Base-by-base conservation (phyloP, 1,140 invertebrate genomes). In the Antheraea mylitta region DNA sequence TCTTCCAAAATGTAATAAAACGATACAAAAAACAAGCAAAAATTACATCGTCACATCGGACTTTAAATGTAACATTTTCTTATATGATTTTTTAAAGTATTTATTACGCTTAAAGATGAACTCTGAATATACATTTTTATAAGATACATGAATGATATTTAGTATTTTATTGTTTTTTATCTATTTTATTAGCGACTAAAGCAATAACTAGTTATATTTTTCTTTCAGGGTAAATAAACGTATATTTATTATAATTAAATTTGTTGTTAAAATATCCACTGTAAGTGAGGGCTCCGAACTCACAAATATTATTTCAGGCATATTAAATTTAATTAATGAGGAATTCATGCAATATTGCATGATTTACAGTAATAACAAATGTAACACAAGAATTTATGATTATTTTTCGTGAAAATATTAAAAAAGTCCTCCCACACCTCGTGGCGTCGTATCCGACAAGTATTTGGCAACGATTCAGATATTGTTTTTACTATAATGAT, bases 1-100 rank as follows among this genome's bases (percentile, higher is more conserved):
- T 85, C 81, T 86, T 90, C 85, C 81, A 77, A 66, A 81, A 81
- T 72, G 85, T 82, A 88, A 91, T 91, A 91, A 91, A 91, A 90
- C 74, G 66, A 76, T 75, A 88, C 72, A 90, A 91, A 53, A 91
- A 90, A 91, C 84, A 81, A 91, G 85, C 87, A 90, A 87, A 90
- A 87, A 89, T 88, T 74, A 83, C 80, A 69, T 79, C 74, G 79
- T 78, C 79, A 72, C 73, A 72, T 68, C 60, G 37, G 62, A 36
- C 60, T 22, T 61, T 61, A 19, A 22, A 22, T 61, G 0, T 53
- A 53, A 16, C 45, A 53, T 53, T 53, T 6, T 2, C 16, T 53
- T 53, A 13, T 48, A 53, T 53, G 11, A 53, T 53, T 53, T 53
- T 16, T 53, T 3, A 16, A 53, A n/a, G 11, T 0, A 53, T 53